Percentiles rank a stretch among this genome's conserved stretches.
Conservation (phyloP, 1,140 invertebrate genomes). For the Anastrepha ludens region DNA sequence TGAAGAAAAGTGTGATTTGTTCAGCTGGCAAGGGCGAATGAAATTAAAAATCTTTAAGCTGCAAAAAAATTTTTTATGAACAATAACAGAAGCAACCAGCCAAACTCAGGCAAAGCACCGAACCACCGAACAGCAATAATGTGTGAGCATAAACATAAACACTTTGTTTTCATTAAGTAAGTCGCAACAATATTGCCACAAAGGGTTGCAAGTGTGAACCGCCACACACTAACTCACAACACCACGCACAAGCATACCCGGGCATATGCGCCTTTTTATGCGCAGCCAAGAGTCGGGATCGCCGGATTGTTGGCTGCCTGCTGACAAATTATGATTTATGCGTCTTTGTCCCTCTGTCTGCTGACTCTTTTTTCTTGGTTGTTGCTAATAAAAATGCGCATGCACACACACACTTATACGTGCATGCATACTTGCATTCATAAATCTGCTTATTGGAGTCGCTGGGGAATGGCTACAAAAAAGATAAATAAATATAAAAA, state of each 20-base stretch:
- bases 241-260: neutral
- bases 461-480: neutral
- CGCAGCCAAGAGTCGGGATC: neutral
- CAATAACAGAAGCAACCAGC: neutral
- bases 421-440: neutral
- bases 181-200: conserved; percentile 43
- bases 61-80: neutral
- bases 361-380: neutral
- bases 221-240: neutral
- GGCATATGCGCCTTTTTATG: neutral
- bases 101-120: neutral
- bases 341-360: conserved; percentile 39
- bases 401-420: neutral
- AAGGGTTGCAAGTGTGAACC: conserved; percentile 46
- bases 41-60: conserved; percentile 47
- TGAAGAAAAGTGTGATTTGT: conserved; percentile 53
- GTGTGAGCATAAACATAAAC: conserved; percentile 9
- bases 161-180: conserved; percentile 53
- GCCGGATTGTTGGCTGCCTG: conserved; percentile 20
- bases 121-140: neutral
- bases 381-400: conserved; percentile 25
- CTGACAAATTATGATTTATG: conserved; percentile 57
- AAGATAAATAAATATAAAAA: neutral
- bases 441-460: conserved; percentile 42
- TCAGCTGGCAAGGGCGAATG: conserved; percentile 27